A percentile compares a stretch with the other conserved stretches of the same genome.
Evolutionary conservation across 2,888 invertebrate species (phyloP).

Genomic region (Dynastes maya): DNA sequence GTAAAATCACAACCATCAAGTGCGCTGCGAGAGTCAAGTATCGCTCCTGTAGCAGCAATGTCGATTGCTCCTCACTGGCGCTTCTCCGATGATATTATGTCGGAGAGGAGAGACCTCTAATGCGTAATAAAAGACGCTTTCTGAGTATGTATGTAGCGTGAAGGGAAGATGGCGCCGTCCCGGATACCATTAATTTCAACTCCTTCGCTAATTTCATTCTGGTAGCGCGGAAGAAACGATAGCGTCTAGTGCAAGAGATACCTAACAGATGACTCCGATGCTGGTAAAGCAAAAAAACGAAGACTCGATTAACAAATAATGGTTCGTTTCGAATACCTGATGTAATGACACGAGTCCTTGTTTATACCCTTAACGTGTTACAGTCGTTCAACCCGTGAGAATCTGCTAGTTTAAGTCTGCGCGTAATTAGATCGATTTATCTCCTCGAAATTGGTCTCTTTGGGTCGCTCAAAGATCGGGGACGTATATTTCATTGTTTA

Average conservation of each 20-base stretch:
- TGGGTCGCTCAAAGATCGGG: background rate
- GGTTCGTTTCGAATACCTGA: background rate
- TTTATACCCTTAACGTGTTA: slow-evolving; percentile 7
- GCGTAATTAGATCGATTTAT: slow-evolving; percentile 27
- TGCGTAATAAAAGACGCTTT: slow-evolving; percentile 5
- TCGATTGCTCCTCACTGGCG: background rate
- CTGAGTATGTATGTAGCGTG: background rate
- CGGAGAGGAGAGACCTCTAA: background rate
- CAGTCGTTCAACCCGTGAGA: slow-evolving; percentile 18
- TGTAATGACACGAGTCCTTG: slow-evolving; percentile 1
- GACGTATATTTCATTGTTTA: slow-evolving; percentile 2
- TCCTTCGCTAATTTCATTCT: slow-evolving; percentile 5
- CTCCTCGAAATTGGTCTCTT: slow-evolving; percentile 24
- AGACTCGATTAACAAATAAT: background rate
- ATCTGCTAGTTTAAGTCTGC: slow-evolving; percentile 8
- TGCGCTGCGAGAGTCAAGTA: background rate
- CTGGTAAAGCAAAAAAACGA: background rate
- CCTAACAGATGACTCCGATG: background rate
- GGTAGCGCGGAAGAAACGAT: background rate
- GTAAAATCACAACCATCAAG: slow-evolving; percentile 4
- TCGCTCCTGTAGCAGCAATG: slow-evolving; percentile 2
- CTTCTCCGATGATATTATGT: background rate
- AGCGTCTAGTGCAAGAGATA: background rate
- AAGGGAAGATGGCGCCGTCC: background rate
- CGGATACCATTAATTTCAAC: slow-evolving; percentile 11